These are phyloP conservation scores for Discoglossus pictus DNA, from an alignment of 2,797 vertebrate genomes.

Conservation along the genomic window DNA sequence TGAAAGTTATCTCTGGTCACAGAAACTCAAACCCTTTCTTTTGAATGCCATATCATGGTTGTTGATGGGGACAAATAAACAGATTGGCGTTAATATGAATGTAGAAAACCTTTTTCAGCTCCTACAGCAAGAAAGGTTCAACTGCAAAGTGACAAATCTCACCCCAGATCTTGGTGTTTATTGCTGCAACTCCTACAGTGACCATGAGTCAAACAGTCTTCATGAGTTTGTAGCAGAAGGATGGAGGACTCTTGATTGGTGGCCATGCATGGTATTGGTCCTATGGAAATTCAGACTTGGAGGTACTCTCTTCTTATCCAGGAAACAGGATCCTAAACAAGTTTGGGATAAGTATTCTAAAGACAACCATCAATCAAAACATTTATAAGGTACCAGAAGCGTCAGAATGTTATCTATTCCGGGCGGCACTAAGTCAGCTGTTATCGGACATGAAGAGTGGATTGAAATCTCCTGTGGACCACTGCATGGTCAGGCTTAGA, in stretches of 20 bases:
- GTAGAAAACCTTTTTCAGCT: conserved; percentile 56
- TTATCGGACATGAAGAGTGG: conserved; percentile 53
- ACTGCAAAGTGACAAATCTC: conserved; percentile 56
- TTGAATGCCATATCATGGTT: conserved; percentile 69
- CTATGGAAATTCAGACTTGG: conserved; percentile 55
- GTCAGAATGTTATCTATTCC: conserved; percentile 63
- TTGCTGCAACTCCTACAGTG: conserved; percentile 60
- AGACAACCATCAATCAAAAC: no score
- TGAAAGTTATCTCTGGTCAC: conserved; percentile 58
- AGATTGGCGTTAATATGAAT: conserved; percentile 60
- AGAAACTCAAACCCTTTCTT: conserved; percentile 61
- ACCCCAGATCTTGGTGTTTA: conserved; percentile 56
- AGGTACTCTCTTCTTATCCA: conserved; percentile 62
- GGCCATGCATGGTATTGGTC: conserved; percentile 85
- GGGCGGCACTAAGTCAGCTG: conserved; percentile 63
- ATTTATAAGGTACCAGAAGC: no score
- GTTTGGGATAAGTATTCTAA: conserved; percentile 70
- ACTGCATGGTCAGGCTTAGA: conserved; percentile 58
- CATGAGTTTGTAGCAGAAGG: conserved; percentile 73
- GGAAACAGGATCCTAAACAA: conserved; percentile 69
- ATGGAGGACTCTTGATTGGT: conserved; percentile 79
- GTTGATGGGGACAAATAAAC: conserved; percentile 58
- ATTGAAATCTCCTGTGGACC: conserved; percentile 55
- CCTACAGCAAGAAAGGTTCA: conserved; percentile 53
- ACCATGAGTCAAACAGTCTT: conserved; percentile 52